Percentiles rank a stretch among this genome's conserved stretches.
Conservation (phyloP, 2,888 invertebrate species). For the Cheiracanthium punctorium region DNA sequence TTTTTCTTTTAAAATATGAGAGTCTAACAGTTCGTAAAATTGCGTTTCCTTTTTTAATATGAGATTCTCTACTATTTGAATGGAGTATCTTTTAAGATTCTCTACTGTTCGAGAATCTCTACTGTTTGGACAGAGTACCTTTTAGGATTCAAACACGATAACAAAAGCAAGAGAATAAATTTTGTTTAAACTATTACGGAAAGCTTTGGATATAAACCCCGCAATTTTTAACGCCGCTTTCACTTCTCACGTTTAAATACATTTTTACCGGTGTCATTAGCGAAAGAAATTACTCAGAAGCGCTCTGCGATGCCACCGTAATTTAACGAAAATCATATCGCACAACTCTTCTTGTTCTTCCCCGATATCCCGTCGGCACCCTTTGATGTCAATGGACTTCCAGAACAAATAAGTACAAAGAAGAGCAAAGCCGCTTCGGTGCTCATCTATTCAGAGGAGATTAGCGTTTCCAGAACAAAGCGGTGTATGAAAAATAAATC, state of each 20-base stretch:
- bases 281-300: not conserved
- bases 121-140: too few relatives aligned
- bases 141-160: too few relatives aligned
- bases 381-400: not conserved
- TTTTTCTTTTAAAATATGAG: too few relatives aligned
- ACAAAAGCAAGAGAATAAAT: too few relatives aligned
- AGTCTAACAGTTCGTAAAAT: too few relatives aligned
- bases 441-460: constrained; percentile 17
- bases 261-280: not conserved
- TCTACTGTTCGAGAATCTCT: too few relatives aligned
- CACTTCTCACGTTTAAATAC: not conserved
- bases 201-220: too few relatives aligned
- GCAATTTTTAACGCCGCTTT: too few relatives aligned
- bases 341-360: not conserved
- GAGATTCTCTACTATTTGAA: too few relatives aligned
- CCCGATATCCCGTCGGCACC: not conserved
- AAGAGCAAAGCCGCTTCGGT: not conserved
- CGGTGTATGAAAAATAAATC: constrained; percentile 26
- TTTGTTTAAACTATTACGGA: too few relatives aligned
- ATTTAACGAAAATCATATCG: not conserved
- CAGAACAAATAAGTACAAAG: constrained; percentile 1
- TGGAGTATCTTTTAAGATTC: too few relatives aligned
- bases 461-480: not conserved
- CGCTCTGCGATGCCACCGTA: not conserved
- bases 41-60: too few relatives aligned